Conservation (phyloP, 1,140 invertebrate species). For the Drosophila subobscura region DNA sequence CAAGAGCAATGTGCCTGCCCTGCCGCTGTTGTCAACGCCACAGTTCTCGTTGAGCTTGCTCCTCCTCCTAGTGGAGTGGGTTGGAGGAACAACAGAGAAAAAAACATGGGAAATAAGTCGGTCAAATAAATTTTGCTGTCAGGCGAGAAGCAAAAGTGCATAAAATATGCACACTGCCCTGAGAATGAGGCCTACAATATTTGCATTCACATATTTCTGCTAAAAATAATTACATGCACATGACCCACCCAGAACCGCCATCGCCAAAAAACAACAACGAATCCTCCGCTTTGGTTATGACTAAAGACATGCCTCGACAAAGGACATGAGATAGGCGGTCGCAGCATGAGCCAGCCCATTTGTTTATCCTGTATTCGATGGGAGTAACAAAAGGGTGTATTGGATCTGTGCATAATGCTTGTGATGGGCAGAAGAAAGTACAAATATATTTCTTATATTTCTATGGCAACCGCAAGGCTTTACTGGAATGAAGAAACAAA, state of each 20-base stretch:
- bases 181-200: conserved; percentile 67
- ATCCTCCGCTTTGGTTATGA: conserved; percentile 56
- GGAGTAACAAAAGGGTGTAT: background rate
- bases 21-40: conserved; percentile 40
- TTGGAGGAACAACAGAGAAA: conserved; percentile 5
- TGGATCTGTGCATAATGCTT: too few relatives aligned
- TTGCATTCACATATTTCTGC: conserved; percentile 77
- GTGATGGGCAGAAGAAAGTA: background rate
- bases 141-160: conserved; percentile 75
- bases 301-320: conserved; percentile 60
- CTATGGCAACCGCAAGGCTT: too few relatives aligned
- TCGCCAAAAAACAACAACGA: conserved; percentile 24
- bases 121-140: conserved; percentile 74
- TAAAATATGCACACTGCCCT: conserved; percentile 57
- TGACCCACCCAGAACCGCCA: conserved; percentile 47
- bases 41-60: conserved; percentile 14
- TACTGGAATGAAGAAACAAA: too few relatives aligned
- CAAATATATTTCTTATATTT: background rate
- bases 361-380: background rate
- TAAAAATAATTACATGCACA: conserved; percentile 79
- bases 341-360: conserved; percentile 45
- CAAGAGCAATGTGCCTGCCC: conserved; percentile 35
- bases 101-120: conserved; percentile 50
- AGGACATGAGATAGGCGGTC: conserved; percentile 43
- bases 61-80: too few relatives aligned